These are phyloP conservation scores for Melanocharis versteri DNA, from an alignment of 2,113 vertebrate species.

Conservation along the genomic window DNA sequence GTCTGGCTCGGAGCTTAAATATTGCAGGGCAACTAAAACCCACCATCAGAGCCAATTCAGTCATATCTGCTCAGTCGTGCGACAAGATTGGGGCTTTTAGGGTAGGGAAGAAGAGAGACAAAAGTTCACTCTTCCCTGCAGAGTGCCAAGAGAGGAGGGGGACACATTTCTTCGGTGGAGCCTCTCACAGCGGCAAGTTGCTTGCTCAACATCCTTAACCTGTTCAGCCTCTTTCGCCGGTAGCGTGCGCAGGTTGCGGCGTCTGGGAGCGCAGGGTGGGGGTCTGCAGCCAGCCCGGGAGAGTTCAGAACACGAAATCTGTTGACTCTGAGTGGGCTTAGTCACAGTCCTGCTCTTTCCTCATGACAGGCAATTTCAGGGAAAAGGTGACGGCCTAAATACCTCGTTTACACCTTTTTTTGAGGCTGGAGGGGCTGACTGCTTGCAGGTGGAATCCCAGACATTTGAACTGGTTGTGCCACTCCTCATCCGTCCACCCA, in stretches of 20 bases:
- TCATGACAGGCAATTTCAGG: neutral
- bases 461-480: neutral
- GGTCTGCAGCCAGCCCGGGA: neutral
- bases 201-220: slow-evolving; percentile 71
- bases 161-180: slow-evolving; percentile 78
- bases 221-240: slow-evolving; percentile 6
- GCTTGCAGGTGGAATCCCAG: neutral
- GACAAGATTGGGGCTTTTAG: slow-evolving; percentile 91
- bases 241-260: neutral
- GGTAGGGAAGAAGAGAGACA: slow-evolving; percentile 82
- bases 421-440: neutral
- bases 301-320: neutral
- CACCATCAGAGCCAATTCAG: slow-evolving; percentile 93
- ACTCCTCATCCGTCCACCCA: neutral
- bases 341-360: neutral
- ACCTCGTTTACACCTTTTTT: neutral
- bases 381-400: neutral
- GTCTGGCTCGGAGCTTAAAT: slow-evolving; percentile 98
- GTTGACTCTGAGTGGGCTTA: neutral
- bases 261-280: neutral
- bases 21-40: slow-evolving; percentile 93
- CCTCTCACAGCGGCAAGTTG: slow-evolving; percentile 87
- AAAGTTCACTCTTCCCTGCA: slow-evolving; percentile 85
- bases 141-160: slow-evolving; percentile 81
- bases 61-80: slow-evolving; percentile 97